Evolutionary conservation across 2,113 vertebrate species (phyloP).

Genomic region (Gymnorhina tibicen): DNA sequence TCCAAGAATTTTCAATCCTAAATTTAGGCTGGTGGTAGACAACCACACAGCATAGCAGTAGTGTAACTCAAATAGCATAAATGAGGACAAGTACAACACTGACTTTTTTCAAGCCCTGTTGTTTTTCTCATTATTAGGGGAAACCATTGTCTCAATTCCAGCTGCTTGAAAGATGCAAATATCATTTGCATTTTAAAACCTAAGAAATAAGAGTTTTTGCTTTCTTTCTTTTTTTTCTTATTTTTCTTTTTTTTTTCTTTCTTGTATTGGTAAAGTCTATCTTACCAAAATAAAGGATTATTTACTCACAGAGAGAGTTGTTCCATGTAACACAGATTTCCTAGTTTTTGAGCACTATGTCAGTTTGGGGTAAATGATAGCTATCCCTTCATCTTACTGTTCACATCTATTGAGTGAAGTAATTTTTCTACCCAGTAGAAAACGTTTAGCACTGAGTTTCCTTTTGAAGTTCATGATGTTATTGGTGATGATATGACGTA

Average conservation of each 20-base stretch:
- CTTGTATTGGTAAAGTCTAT: not conserved
- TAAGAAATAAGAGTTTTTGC: accelerated
- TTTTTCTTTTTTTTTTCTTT: not conserved
- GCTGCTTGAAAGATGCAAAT: not conserved
- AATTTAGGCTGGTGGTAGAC: not conserved
- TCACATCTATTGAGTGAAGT: not conserved
- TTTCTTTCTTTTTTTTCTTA: too few species aligned
- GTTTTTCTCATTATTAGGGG: not conserved
- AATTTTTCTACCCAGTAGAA: not conserved
- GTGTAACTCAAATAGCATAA: not conserved
- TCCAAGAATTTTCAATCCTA: not conserved
- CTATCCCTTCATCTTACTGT: not conserved
- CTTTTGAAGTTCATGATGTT: not conserved
- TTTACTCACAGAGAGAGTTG: not conserved
- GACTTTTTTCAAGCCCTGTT: not conserved
- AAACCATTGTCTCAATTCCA: not conserved
- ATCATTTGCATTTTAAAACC: not conserved
- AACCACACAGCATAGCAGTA: not conserved
- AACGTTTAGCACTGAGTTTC: not conserved
- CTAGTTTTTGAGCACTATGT: not conserved
- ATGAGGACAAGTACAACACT: not conserved
- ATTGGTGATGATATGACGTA: not conserved
- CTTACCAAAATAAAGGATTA: not conserved
- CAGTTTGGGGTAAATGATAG: not conserved
- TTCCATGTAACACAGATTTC: not conserved